Base-by-base conservation (phyloP, 2,797 vertebrate genomes). In the Heliangelus exortis region DNA sequence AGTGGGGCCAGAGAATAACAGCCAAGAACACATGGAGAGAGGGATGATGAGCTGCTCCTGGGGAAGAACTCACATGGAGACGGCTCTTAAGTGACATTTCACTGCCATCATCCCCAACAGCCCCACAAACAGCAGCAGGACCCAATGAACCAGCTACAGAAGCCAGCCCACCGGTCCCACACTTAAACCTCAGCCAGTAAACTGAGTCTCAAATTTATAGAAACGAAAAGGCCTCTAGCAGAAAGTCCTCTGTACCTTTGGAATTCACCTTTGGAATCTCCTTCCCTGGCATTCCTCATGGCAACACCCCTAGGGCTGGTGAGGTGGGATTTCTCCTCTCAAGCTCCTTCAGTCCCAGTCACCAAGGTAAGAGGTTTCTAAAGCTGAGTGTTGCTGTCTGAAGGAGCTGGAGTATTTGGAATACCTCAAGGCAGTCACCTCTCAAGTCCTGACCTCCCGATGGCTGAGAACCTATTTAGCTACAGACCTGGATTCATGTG, bases 401-500 rank as follows among this genome's bases (percentile, higher is more conserved):
- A 76, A 63, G 29, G 68, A 84, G 54, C 0, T 61, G 41, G 7
- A 8, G 5, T 41, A 0, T 57, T 50, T 15, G 28, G 9, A n/a
- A 72, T 45, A 72, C 15, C 26, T 48, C 7, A 45, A 63, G 51
- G 53, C 18, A 50, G n/a, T 41, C 23, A 54, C 18, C 53, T 47
- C 6, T n/a, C n/a, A 3, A 48, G 28, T 51, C 63, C 68, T 4
- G 33, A 65, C 41, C 1, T 0, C 19, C 54, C 15, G 31, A 48
- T 3, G 17, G 61, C 59, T 88, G 33, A 54, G 86, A 57, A 36
- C 10, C 25, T 14, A 66, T 84, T 34, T 65, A 63, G 62, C 47
- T 34, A 20, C 2, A 22, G 61, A 8, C 1, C n/a, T 65, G 5
- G 17, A 41, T 6, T 4, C 1, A 11, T 1, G 34, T 17, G 43